Conservation (phyloP, 2,888 invertebrate genomes). For the Aleiodes leptofemur region DNA sequence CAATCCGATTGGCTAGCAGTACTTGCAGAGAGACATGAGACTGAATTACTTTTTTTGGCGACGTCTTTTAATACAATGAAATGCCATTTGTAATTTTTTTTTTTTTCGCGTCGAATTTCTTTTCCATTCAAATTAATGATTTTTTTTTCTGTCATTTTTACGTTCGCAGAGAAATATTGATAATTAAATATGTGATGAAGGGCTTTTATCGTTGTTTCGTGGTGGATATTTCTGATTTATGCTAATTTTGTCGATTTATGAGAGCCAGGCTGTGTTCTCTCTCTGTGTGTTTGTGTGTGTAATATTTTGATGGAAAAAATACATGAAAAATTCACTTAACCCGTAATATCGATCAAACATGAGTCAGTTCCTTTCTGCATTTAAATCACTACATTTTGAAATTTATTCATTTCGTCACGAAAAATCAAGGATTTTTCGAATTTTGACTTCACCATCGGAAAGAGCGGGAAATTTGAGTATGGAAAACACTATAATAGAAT, state of each 20-base stretch:
- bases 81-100: too few species aligned
- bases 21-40: background rate
- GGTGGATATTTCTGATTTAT: background rate
- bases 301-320: too few species aligned
- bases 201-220: background rate
- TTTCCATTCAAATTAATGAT: too few species aligned
- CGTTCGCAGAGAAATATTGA: background rate
- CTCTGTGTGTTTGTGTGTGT: too few species aligned
- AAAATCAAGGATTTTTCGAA: too few species aligned
- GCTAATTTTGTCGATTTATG: conserved; percentile 13
- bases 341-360: conserved; percentile 25
- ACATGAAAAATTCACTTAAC: background rate
- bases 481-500: too few species aligned
- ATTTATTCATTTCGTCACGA: background rate
- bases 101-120: too few species aligned
- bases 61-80: too few species aligned
- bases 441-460: too few species aligned
- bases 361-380: background rate
- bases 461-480: too few species aligned
- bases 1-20: conserved; percentile 13
- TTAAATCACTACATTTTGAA: background rate
- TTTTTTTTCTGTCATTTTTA: too few species aligned
- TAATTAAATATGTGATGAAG: conserved; percentile 3
- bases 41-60: background rate
- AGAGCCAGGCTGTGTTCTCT: conserved; percentile 4